Evolutionary conservation across 2,113 vertebrate species (phyloP).

Genomic region (Solenodon paradoxus): DNA sequence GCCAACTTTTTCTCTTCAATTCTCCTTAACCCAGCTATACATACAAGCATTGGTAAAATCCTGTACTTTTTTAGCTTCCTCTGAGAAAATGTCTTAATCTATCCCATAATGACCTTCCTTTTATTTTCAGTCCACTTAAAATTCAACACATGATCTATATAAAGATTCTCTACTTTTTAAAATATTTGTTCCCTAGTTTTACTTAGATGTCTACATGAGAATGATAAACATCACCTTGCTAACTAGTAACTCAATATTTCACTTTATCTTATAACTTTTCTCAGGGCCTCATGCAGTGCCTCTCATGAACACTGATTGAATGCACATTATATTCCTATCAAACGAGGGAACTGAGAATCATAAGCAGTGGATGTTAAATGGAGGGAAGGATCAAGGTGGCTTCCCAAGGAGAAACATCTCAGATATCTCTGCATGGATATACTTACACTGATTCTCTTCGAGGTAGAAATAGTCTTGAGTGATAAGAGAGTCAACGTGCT

Average conservation of each 20-base stretch:
- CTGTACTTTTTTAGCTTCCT: background rate
- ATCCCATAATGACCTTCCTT: background rate
- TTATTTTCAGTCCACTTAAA: constrained; percentile 29
- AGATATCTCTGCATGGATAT: background rate
- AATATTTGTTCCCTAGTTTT: background rate
- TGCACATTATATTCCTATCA: background rate
- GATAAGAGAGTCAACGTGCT: background rate
- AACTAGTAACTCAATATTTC: background rate
- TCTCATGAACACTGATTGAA: background rate
- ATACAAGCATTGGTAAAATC: background rate
- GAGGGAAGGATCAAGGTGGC: background rate
- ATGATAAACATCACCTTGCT: background rate
- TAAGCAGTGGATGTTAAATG: background rate
- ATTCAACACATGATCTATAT: background rate
- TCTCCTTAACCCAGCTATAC: background rate
- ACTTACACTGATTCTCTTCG: background rate
- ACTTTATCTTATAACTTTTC: background rate
- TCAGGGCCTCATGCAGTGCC: background rate
- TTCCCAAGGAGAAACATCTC: background rate
- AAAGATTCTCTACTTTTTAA: background rate
- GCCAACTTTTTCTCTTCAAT: background rate
- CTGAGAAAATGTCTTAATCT: background rate
- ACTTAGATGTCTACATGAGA: background rate
- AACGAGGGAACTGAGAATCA: background rate
- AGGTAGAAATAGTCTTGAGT: background rate